Evolutionary conservation across 2,797 vertebrate species (phyloP), one percentile per base, ranked within the genome.

Genomic region (Fistularia commersonii): DNA sequence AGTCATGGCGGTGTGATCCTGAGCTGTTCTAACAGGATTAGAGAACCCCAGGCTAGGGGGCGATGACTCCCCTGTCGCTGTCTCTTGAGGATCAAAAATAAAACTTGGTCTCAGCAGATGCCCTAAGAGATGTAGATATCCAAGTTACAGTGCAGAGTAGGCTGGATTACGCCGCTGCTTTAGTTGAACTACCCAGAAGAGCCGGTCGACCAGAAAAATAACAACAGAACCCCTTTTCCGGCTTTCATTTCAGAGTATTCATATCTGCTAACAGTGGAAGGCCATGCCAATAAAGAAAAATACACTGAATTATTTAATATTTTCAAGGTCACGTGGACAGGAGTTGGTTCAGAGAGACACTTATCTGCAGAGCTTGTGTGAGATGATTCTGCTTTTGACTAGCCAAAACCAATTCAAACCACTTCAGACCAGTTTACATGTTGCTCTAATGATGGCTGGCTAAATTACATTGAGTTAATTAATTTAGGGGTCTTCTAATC

Each of bases 401-500:
- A 77, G 72, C 64, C 61, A 35, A 81, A 80, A 82, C 79, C 71
- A 81, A 75, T 84, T 82, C 71, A 79, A 76, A 70, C 77, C 77
- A 79, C 74, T 76, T 79, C 55, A 75, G 68, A 69, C 68, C 73
- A 75, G 84, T 81, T 86, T 83, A 84, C 77, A 82, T 74, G 73
- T 59, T 60, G 76, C 79, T 73, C 84, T 86, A 87, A 86, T 74
- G 77, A 83, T 53, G 51, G 80, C 80, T 77, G 74, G 76, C 85
- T 76, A 79, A 86, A 89, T 88, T 79, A 76, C 72, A 83, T 82
- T 75, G 71, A 66, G 62, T 73, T 86, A 88, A 89, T 87, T 69
- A 79, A 87, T 83, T 89, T 83, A 89, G 81, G 76, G 81, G 77
- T 51, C 66, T 80, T 79, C 80, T 87, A 88, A 90, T 90, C 82